phyloP scores from a whole-genome alignment of 1,140 invertebrate species.

The Penaeus vannamei region DNA sequence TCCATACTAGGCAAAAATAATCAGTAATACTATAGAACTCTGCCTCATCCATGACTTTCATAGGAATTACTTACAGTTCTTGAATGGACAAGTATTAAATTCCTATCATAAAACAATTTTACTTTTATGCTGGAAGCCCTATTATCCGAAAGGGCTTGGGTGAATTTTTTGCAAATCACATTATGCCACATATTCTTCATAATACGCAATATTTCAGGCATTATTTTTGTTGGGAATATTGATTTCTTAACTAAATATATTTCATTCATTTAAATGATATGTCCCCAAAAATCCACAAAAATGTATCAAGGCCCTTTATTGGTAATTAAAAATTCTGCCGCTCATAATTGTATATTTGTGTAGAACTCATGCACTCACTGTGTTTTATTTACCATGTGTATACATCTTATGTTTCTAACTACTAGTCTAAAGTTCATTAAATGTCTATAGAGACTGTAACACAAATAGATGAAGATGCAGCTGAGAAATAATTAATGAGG shows the following conservation, averaged over 20 bases:
- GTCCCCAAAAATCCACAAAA: constrained; percentile 38
- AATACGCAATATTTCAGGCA: constrained; percentile 12
- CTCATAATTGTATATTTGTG: not conserved
- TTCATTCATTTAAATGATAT: constrained; percentile 2
- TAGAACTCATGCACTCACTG: constrained; percentile 18
- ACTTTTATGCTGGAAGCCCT: constrained; percentile 28
- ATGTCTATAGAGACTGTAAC: constrained; percentile 2
- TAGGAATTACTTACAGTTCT: constrained; percentile 18
- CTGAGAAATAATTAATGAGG: not conserved
- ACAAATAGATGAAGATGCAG: not conserved
- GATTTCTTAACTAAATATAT: constrained; percentile 8
- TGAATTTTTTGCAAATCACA: not conserved
- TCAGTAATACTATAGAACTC: constrained; percentile 13
- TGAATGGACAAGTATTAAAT: constrained; percentile 32
- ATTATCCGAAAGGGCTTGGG: constrained; percentile 13
- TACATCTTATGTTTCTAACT: constrained; percentile 7
- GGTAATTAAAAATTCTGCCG: constrained; percentile 28
- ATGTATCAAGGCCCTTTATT: constrained; percentile 35
- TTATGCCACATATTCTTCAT: constrained; percentile 28
- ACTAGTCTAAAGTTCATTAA: constrained; percentile 23
- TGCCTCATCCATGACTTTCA: not conserved
- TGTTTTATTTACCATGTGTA: constrained; percentile 22
- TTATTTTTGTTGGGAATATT: not conserved
- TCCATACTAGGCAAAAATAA: constrained; percentile 24
- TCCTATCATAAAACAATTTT: not conserved